A percentile compares a stretch with the other conserved stretches of the same genome.
Evolutionary conservation across 2,113 vertebrate genomes (phyloP).

Genomic region (Thalassarche chlororhynchos): DNA sequence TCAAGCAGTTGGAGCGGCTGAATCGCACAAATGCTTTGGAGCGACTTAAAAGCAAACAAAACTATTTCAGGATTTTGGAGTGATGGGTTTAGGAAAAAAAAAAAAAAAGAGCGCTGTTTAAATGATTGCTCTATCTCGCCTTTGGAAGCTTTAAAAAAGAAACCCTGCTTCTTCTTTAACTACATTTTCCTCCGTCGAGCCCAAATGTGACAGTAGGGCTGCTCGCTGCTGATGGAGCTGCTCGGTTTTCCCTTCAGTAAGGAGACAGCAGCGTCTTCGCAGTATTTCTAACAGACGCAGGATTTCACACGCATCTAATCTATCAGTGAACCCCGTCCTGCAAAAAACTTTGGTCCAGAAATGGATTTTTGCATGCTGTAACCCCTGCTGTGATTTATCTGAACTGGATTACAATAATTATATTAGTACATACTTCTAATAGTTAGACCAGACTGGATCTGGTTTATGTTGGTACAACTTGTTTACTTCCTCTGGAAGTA

Average conservation of each 20-base stretch:
- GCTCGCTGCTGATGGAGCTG: background rate
- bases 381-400: background rate
- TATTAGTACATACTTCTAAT: background rate
- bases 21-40: background rate
- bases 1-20: conserved; percentile 3
- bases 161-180: background rate
- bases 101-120: background rate
- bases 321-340: background rate
- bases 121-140: background rate
- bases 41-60: background rate
- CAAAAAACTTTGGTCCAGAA: background rate
- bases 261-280: background rate
- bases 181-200: background rate
- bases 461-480: background rate
- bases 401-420: background rate
- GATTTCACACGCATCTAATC: background rate
- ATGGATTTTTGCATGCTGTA: background rate
- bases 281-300: background rate
- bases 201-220: background rate
- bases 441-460: background rate
- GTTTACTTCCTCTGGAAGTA: background rate
- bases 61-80: background rate
- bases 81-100: background rate
- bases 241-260: background rate
- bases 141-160: conserved; percentile 16